Percentiles rank a stretch among this genome's conserved stretches.
Conservation (phyloP, 2,888 invertebrate genomes). For the Caenorhabditis afra region DNA sequence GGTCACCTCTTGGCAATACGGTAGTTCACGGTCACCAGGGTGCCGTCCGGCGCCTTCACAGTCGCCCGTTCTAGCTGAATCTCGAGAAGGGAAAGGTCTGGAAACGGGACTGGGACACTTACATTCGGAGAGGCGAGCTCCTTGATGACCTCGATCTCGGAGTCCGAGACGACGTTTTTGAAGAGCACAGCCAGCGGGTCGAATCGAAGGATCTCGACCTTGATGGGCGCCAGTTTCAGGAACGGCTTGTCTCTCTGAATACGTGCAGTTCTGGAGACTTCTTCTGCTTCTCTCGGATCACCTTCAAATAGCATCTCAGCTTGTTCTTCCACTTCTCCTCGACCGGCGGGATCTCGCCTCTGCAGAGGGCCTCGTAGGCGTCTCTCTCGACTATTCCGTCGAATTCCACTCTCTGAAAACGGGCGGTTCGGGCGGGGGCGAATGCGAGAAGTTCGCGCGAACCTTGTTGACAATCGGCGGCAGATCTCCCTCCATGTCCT, state of each 20-base stretch:
- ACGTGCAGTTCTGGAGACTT: background rate
- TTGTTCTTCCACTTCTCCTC: conserved; percentile 68
- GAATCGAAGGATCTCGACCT: conserved; percentile 79
- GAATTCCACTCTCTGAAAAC: conserved; percentile 64
- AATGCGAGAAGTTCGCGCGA: too few species aligned
- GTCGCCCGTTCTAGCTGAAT: conserved; percentile 69
- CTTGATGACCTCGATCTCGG: conserved; percentile 91
- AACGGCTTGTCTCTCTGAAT: conserved; percentile 73
- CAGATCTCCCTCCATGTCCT: conserved; percentile 79
- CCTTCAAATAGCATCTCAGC: conserved; percentile 78
- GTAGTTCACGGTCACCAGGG: conserved; percentile 65
- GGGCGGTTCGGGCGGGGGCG: too few species aligned
- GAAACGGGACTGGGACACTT: background rate
- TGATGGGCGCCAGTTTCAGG: conserved; percentile 78
- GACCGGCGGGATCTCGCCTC: conserved; percentile 66
- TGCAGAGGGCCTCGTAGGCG: conserved; percentile 83
- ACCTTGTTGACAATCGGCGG: conserved; percentile 76
- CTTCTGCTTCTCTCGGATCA: background rate
- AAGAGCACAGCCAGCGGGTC: conserved; percentile 78
- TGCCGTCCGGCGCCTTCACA: conserved; percentile 65
- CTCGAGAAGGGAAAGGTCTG: background rate
- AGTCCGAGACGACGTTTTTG: conserved; percentile 85
- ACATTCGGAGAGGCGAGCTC: conserved; percentile 91
- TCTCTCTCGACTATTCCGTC: conserved; percentile 82
- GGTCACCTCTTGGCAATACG: conserved; percentile 71